phyloP scores from a whole-genome alignment of 2,113 vertebrate genomes.

The Reinhardtius hippoglossoides region DNA sequence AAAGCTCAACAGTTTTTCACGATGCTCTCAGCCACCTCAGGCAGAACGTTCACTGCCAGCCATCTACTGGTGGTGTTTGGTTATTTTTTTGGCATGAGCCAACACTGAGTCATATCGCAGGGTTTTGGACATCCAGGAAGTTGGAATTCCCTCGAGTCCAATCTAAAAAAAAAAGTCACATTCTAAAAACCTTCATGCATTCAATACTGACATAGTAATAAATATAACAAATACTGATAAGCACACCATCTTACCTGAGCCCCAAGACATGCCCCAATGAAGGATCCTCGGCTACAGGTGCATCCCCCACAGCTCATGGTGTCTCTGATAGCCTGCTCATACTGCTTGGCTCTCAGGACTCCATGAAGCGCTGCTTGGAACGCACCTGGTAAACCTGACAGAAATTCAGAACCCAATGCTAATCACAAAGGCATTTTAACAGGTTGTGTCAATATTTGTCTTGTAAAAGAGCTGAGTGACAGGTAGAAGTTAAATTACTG shows the following conservation, averaged over 20 bases:
- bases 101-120: slow-evolving; percentile 60
- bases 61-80: slow-evolving; percentile 49
- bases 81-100: slow-evolving; percentile 70
- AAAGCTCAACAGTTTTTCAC: slow-evolving; percentile 55
- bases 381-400: slow-evolving; percentile 81
- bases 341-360: slow-evolving; percentile 77
- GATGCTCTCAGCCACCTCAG: slow-evolving; percentile 1
- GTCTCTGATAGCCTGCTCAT: slow-evolving; percentile 76
- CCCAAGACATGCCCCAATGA: slow-evolving; percentile 82
- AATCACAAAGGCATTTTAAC: neutral
- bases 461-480: neutral
- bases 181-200: neutral
- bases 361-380: slow-evolving; percentile 84
- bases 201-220: neutral
- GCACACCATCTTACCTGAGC: slow-evolving; percentile 75
- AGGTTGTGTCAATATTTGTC: neutral
- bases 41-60: neutral
- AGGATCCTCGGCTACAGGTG: slow-evolving; percentile 82
- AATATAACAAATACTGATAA: neutral
- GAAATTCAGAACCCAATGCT: slow-evolving; percentile 1
- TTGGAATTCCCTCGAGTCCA: slow-evolving; percentile 75
- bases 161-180: slow-evolving; percentile 56
- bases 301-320: slow-evolving; percentile 83
- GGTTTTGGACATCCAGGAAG: slow-evolving; percentile 78
- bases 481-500: neutral